Percentiles rank a stretch among this genome's conserved stretches.
Evolutionary conservation across 2,797 vertebrate species (phyloP).

Genomic region (Emydoidea blandingii): DNA sequence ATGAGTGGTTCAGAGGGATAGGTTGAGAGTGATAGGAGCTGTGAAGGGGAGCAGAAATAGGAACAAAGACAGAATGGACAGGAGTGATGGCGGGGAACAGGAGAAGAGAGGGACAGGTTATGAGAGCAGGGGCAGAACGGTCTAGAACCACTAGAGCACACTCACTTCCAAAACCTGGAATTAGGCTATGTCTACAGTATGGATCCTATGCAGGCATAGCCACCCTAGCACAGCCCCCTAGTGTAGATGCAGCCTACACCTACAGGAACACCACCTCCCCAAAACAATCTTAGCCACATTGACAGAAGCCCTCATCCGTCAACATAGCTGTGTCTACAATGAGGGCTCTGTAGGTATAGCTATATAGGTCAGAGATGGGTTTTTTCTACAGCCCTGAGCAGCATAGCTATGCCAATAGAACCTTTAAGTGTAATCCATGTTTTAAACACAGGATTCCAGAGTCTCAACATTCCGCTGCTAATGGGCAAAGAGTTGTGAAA

Average conservation of each 20-base stretch:
- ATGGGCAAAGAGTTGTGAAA: background rate
- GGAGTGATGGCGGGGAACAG: background rate
- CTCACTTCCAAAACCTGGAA: background rate
- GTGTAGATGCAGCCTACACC: background rate
- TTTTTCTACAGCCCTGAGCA: background rate
- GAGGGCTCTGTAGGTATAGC: background rate
- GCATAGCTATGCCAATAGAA: background rate
- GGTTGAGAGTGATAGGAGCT: background rate
- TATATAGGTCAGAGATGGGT: background rate
- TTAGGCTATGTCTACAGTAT: background rate
- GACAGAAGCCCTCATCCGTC: background rate
- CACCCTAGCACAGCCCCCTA: background rate
- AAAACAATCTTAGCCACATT: background rate
- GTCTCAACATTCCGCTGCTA: background rate
- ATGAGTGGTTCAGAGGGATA: background rate
- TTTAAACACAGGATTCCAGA: background rate
- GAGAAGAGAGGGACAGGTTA: background rate
- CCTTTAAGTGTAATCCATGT: background rate
- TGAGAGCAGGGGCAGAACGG: background rate
- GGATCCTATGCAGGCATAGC: background rate
- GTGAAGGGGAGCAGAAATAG: background rate
- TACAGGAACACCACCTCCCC: background rate
- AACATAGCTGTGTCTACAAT: background rate
- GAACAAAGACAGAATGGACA: background rate
- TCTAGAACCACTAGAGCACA: background rate